Evolutionary conservation across 2,888 invertebrate genomes (phyloP).

Genomic region (Agapostemon virescens): DNA sequence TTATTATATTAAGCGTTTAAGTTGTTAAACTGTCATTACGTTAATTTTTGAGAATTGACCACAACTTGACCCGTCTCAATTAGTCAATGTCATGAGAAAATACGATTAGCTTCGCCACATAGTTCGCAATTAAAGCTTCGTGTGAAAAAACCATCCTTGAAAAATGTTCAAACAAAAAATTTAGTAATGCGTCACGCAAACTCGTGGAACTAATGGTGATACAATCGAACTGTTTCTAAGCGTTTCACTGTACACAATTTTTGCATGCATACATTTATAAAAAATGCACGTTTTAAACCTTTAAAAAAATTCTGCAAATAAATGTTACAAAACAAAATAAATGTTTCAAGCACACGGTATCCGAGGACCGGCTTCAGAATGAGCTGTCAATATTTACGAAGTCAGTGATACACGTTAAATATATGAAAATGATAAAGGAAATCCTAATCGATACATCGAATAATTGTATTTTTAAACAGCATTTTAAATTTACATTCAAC

Average conservation of each 20-base stretch:
- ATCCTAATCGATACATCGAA: not conserved
- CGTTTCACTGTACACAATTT: not conserved
- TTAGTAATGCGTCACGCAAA: not conserved
- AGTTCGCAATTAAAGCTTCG: not conserved
- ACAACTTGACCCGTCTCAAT: constrained; percentile 24
- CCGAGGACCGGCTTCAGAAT: not conserved
- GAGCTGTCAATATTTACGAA: constrained; percentile 11
- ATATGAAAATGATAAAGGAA: not conserved
- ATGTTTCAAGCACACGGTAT: not conserved
- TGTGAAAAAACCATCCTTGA: not conserved
- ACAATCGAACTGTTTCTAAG: not conserved
- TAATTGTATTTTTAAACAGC: not conserved
- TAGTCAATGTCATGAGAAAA: constrained; percentile 8
- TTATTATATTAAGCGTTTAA: constrained; percentile 16
- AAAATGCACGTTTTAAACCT: too few species aligned
- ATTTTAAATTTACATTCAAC: not conserved
- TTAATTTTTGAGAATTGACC: constrained; percentile 47
- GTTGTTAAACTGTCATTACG: constrained; percentile 8
- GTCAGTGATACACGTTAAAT: not conserved
- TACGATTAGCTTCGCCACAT: not conserved
- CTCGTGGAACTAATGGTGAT: not conserved
- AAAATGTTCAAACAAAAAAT: not conserved
- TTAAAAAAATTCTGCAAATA: not conserved
- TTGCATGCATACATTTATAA: not conserved
- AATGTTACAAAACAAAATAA: too few species aligned